Base-by-base conservation (phyloP, 2,888 invertebrate genomes). In the Nomada flava region DNA sequence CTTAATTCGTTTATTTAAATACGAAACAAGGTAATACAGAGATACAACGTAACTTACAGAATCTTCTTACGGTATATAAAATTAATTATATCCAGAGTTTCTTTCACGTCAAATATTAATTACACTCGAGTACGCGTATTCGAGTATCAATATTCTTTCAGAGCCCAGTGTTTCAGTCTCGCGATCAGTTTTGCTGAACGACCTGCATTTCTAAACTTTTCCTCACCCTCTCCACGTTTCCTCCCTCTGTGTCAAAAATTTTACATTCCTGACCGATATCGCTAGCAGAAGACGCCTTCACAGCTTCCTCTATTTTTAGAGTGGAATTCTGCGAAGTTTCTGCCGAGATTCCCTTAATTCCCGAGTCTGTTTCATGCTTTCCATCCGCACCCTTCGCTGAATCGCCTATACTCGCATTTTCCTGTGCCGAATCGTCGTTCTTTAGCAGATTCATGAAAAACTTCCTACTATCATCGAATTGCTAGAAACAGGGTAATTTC, bases 151-250 rank as follows among this genome's bases (percentile, higher is more conserved):
- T 5, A 7, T 68, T 68, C 11, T 15, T 3, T 47, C 47, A 10
- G 15, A 13, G 15, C 47, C 1, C 15, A 18, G 11, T 23, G 3
- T 52, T n/a, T n/a, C 26, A 29, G 15, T 3, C 47, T 50, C 1
- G n/a, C 4, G 10, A 23, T 83, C 50, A 86, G 59, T 86, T 76
- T 47, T 68, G 79, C 65, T 88, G 89, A 3, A 85, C 85, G 26
- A 91, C 68, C 68, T 79, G 88, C 87, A 91, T 87, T 55, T 91
- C 90, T 69, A 90, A 79, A 62, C 88, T 88, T 72, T 86, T 91
- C 52, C 55, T 74, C n/a, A 11, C 10, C 52, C 20, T 44, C 10
- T 29, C 55, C 0, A 2, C 26, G 7, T 52, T 64, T 52, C 29
- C 55, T 18, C 20, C 18, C 0, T 65, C n/a, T 0, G 36, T 9